A percentile compares a stretch with the other conserved stretches of the same genome.
phyloP scores from a whole-genome alignment of 2,888 invertebrate species.

The Hanleya hanleyi region DNA sequence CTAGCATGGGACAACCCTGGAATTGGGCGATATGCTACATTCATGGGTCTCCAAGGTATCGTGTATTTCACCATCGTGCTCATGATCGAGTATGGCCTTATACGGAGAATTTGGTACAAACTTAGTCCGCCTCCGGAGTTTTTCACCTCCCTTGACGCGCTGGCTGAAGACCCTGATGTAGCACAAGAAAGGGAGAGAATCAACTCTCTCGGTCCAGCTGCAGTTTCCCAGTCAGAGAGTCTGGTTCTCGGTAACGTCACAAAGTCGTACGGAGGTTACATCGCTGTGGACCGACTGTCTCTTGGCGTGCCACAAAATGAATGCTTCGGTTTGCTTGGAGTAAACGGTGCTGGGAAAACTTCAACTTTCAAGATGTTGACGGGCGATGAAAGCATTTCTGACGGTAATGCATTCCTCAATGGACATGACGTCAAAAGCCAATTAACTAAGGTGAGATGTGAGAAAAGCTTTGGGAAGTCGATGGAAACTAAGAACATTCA shows the following conservation, averaged over 20 bases:
- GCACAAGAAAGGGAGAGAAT: conserved; percentile 63
- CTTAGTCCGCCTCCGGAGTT: background rate
- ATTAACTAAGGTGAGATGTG: background rate
- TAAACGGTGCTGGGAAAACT: conserved; percentile 93
- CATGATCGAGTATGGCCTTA: conserved; percentile 76
- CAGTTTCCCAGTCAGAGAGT: background rate
- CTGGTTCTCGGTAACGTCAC: background rate
- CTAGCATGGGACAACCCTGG: conserved; percentile 82
- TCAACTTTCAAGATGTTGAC: conserved; percentile 85
- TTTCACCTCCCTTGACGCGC: background rate
- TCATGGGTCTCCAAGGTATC: conserved; percentile 77
- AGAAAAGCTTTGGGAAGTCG: too few species aligned
- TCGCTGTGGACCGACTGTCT: conserved; percentile 64
- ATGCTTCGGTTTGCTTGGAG: conserved; percentile 87
- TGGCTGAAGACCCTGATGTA: conserved; percentile 64
- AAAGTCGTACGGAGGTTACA: background rate
- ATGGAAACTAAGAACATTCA: too few species aligned
- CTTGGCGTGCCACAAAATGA: conserved; percentile 73
- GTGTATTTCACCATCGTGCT: conserved; percentile 79
- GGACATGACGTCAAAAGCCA: conserved; percentile 59
- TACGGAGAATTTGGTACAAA: conserved; percentile 17
- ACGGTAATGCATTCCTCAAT: conserved; percentile 76
- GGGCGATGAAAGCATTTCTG: conserved; percentile 75
- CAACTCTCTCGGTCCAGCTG: background rate
- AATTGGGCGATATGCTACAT: conserved; percentile 79